These are phyloP conservation scores for Magallana angulata DNA, from an alignment of 1,140 invertebrate genomes.

Conservation along the genomic window DNA sequence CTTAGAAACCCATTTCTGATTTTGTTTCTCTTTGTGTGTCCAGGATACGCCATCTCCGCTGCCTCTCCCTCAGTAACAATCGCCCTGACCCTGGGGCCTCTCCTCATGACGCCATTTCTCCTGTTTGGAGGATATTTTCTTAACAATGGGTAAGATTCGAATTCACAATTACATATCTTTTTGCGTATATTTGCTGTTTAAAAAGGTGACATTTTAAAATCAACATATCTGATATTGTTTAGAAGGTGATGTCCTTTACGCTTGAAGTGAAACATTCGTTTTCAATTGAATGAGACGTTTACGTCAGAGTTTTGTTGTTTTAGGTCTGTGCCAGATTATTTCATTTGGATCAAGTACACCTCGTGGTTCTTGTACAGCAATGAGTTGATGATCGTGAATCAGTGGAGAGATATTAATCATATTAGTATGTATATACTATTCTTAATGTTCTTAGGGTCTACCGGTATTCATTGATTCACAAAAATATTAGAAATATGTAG, in stretches of 20 bases:
- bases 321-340: slow-evolving; percentile 71
- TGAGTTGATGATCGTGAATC: slow-evolving; percentile 93
- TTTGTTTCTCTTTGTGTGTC: neutral
- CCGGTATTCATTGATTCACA: too few species aligned
- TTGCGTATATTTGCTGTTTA: neutral
- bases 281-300: too few species aligned
- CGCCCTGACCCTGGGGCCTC: neutral
- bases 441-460: too few species aligned
- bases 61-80: neutral
- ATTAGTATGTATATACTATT: slow-evolving; percentile 60
- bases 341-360: slow-evolving; percentile 93
- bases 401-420: slow-evolving; percentile 84
- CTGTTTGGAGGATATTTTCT: slow-evolving; percentile 97
- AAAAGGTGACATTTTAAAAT: neutral
- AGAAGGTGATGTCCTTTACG: too few species aligned
- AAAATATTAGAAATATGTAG: too few species aligned
- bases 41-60: neutral
- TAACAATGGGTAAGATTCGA: slow-evolving; percentile 88
- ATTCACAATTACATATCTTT: neutral
- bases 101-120: slow-evolving; percentile 83
- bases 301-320: slow-evolving; percentile 1
- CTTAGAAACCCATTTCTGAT: neutral
- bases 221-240: too few species aligned
- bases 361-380: slow-evolving; percentile 98
- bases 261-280: too few species aligned